Base-by-base conservation (phyloP, 1,140 invertebrate genomes). In the Popillia japonica region DNA sequence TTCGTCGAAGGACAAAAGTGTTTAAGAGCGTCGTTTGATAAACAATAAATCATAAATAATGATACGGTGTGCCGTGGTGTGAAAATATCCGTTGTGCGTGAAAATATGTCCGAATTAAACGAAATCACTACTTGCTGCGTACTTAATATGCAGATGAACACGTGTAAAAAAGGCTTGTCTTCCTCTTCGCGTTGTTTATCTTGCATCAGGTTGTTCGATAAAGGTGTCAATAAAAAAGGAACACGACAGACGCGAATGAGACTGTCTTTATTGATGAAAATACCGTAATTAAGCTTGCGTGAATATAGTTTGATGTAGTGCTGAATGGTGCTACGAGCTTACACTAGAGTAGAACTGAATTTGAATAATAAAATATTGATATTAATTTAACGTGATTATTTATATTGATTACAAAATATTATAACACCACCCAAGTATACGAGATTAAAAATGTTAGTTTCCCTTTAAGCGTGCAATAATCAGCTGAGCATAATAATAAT, bases 11-110 rank as follows among this genome's bases (percentile, higher is more conserved):
- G 7, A 55, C 48, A 17, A 34, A 34, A 34, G 48, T 55, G 14
- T 55, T 55, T 55, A 55, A 55, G 48, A 55, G 2, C 14, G 48
- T 17, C 48, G 48, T 34, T 17, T 17, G 48, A 55, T 55, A 55
- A 55, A n/a, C 48, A 55, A 55, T 55, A 55, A 55, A 55, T 55
- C 48, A 55, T 55, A 55, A 55, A 55, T 55, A 55, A 55, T 55
- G 48, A 55, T 55, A 55, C 14, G 48, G n/a, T 55, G 14, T 6
- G 14, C 14, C 14, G 48, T 34, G 17, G 48, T 55, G 48, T 55
- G 48, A 55, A 55, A 55, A 55, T 55, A 55, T 55, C 17, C 48
- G 17, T 3, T 6, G 48, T 55, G 48, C 48, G 48, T 55, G 48
- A 55, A 55, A 55, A 55, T 17, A 55, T 55, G 11, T 55, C 48